Conservation (phyloP, 2,797 vertebrate genomes). For the Mormyrops attenuatus region DNA sequence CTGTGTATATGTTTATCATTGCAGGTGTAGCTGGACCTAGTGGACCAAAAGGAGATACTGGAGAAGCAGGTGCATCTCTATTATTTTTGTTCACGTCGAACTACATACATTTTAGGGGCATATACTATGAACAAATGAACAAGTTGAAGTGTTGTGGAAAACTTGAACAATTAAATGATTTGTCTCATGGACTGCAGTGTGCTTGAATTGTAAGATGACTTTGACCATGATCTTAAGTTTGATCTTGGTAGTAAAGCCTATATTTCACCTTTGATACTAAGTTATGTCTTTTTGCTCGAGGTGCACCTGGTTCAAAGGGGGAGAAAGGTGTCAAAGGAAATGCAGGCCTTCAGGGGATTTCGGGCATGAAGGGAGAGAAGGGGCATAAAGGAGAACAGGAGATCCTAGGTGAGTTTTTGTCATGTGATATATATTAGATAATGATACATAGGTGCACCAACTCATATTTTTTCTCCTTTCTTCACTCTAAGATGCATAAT, state of each 20-base stretch:
- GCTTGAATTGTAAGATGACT: not conserved
- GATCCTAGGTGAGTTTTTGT: not conserved
- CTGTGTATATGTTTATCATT: not conserved
- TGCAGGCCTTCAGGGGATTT: not conserved
- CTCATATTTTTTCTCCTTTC: not conserved
- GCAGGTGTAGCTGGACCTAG: not conserved
- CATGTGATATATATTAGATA: not conserved
- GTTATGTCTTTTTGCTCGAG: not conserved
- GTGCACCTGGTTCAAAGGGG: not conserved
- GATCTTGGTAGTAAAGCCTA: not conserved
- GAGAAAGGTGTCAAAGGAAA: not conserved
- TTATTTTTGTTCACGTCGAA: not conserved
- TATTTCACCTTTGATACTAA: not conserved
- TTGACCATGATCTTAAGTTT: not conserved
- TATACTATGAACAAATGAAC: not conserved
- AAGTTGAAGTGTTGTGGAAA: not conserved
- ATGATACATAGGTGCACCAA: not conserved
- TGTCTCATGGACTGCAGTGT: not conserved
- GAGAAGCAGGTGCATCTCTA: not conserved
- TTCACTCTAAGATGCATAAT: not conserved
- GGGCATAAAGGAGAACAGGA: not conserved
- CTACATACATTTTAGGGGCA: not conserved
- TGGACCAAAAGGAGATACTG: constrained; percentile 1
- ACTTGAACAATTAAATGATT: not conserved
- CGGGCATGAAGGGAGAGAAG: not conserved